These are phyloP conservation scores for Steromphala cineraria DNA, from an alignment of 2,888 invertebrate genomes.

Conservation along the genomic window DNA sequence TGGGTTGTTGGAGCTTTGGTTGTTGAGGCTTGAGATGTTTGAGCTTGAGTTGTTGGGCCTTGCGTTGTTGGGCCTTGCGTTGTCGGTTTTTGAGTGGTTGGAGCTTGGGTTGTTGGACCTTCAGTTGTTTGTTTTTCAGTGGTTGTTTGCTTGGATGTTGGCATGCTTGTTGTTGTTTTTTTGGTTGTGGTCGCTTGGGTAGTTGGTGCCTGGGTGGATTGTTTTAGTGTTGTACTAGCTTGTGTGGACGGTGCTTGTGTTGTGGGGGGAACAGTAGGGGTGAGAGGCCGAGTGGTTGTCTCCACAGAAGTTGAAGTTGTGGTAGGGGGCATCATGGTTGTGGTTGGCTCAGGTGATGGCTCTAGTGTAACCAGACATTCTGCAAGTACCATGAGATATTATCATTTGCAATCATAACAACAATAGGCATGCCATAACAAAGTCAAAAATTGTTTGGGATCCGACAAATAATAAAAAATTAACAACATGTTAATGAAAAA, in stretches of 20 bases:
- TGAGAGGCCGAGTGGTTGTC: slow-evolving; percentile 1
- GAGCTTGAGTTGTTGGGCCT: background rate
- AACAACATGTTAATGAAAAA: no score
- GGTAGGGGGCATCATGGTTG: background rate
- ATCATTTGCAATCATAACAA: background rate
- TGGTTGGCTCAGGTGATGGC: slow-evolving; percentile 2
- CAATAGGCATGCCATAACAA: no score
- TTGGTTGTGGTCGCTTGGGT: background rate
- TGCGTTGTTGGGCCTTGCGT: background rate
- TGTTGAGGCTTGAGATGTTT: background rate
- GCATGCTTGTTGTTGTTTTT: background rate
- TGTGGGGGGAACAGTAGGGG: slow-evolving; percentile 1
- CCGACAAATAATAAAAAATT: no score
- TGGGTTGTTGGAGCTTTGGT: slow-evolving; percentile 9
- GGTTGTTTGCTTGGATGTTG: background rate
- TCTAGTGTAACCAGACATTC: slow-evolving; percentile 15
- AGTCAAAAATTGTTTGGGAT: no score
- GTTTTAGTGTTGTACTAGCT: background rate
- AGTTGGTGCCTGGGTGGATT: background rate
- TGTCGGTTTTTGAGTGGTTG: slow-evolving; percentile 15
- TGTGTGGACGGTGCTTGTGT: slow-evolving; percentile 1
- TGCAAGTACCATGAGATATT: background rate
- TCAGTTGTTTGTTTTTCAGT: background rate
- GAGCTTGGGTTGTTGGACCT: slow-evolving; percentile 8
- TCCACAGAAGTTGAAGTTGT: background rate